Conservation (phyloP, 2,888 invertebrate genomes). For the Rhagonycha lutea region DNA sequence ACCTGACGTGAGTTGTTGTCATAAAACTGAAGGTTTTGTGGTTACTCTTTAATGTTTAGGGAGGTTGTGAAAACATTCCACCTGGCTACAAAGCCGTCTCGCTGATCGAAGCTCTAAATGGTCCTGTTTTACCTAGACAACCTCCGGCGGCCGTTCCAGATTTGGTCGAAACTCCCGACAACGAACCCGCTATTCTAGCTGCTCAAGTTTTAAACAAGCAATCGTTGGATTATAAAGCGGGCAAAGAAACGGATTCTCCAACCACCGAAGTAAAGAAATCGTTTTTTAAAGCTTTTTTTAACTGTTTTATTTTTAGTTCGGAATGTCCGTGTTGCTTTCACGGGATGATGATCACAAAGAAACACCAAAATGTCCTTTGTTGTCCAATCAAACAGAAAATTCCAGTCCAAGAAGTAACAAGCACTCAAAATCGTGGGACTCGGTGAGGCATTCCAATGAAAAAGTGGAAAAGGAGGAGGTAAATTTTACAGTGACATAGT, state of each 20-base stretch:
- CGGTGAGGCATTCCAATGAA: slow-evolving; percentile 64
- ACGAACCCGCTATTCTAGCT: slow-evolving; percentile 68
- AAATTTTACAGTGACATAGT: too few species aligned
- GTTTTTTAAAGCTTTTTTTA: not conserved
- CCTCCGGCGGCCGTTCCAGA: slow-evolving; percentile 55
- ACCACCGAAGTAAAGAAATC: slow-evolving; percentile 59
- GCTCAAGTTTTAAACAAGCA: slow-evolving; percentile 70
- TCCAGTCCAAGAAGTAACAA: slow-evolving; percentile 41
- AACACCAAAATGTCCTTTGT: slow-evolving; percentile 50
- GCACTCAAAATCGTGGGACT: slow-evolving; percentile 55
- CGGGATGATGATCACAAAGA: slow-evolving; percentile 63
- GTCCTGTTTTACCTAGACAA: slow-evolving; percentile 70
- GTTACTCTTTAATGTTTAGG: slow-evolving; percentile 52
- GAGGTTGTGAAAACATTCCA: slow-evolving; percentile 83
- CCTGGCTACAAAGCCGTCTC: slow-evolving; percentile 93
- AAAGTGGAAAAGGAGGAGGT: slow-evolving; percentile 56
- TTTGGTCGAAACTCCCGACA: slow-evolving; percentile 63
- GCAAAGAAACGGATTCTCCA: slow-evolving; percentile 53
- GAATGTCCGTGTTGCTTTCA: slow-evolving; percentile 73
- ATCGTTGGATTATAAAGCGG: slow-evolving; percentile 52
- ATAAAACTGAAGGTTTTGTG: slow-evolving; percentile 12
- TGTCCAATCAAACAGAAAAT: slow-evolving; percentile 42
- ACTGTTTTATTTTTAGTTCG: slow-evolving; percentile 55
- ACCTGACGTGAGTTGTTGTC: slow-evolving; percentile 62
- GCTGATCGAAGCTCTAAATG: slow-evolving; percentile 93